Evolutionary conservation across 2,888 invertebrate species (phyloP).

Genomic region (Thysanoteuthis rhombus): DNA sequence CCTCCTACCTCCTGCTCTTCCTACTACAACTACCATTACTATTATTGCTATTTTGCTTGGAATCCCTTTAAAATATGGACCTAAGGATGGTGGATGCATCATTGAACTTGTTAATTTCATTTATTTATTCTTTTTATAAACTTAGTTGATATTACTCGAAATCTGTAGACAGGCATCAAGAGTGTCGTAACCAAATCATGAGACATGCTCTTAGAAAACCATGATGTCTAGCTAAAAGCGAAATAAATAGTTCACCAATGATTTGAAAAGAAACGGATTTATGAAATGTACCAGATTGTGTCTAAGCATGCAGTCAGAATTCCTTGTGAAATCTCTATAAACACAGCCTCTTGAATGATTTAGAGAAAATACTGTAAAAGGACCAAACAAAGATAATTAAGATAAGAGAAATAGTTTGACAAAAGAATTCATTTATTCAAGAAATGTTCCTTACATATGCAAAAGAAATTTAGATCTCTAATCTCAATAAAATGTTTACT

Average conservation of each 20-base stretch:
- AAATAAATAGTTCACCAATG: not conserved
- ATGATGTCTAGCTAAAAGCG: not conserved
- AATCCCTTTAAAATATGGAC: too few species aligned
- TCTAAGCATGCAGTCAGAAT: not conserved
- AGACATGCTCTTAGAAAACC: not conserved
- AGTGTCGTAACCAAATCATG: not conserved
- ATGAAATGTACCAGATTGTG: not conserved
- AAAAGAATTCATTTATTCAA: not conserved
- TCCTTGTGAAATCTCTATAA: not conserved
- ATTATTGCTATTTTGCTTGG: too few species aligned
- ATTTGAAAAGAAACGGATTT: not conserved
- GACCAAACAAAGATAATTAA: too few species aligned
- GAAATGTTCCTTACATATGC: not conserved
- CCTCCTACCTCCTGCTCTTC: too few species aligned
- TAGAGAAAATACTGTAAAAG: too few species aligned
- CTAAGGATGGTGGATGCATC: too few species aligned
- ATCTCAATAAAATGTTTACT: not conserved
- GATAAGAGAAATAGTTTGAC: too few species aligned
- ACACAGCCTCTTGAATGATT: too few species aligned
- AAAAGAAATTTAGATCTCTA: not conserved
- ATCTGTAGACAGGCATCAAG: not conserved
- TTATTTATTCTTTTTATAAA: not conserved
- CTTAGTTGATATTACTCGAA: not conserved
- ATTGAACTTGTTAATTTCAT: too few species aligned
- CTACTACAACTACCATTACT: too few species aligned